phyloP scores from a whole-genome alignment of 2,888 invertebrate species.

The Ryuthela nishihirai region DNA sequence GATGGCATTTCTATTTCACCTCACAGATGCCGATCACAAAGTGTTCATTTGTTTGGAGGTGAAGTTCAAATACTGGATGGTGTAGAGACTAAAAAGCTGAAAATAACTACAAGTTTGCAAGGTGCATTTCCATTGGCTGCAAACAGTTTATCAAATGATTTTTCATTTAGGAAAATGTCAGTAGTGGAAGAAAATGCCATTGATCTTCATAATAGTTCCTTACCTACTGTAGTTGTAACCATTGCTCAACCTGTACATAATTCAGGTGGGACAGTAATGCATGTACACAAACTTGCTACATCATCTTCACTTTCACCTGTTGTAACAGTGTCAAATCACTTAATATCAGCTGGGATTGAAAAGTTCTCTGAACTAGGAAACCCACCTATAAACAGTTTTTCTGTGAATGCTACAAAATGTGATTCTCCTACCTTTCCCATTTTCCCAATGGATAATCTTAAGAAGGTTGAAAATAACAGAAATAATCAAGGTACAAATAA shows the following conservation, averaged over 20 bases:
- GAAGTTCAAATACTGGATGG: conserved; percentile 71
- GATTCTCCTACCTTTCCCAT: background rate
- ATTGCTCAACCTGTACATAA: conserved; percentile 66
- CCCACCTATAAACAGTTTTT: background rate
- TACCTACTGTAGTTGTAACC: conserved; percentile 62
- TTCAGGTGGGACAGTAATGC: conserved; percentile 74
- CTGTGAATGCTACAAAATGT: background rate
- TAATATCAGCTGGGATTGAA: conserved; percentile 7
- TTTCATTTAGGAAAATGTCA: background rate
- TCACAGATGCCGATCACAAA: conserved; percentile 20
- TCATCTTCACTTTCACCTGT: conserved; percentile 8
- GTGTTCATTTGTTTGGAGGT: conserved; percentile 67
- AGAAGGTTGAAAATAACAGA: too few species aligned
- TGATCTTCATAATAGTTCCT: conserved; percentile 8
- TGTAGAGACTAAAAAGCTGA: conserved; percentile 64
- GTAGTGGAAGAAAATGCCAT: conserved; percentile 2
- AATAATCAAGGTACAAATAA: too few species aligned
- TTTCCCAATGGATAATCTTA: too few species aligned
- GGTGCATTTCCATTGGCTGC: conserved; percentile 25
- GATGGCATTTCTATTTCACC: conserved; percentile 8
- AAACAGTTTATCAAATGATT: conserved; percentile 9
- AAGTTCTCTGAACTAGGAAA: conserved; percentile 6
- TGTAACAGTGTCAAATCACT: conserved; percentile 1
- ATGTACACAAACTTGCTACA: conserved; percentile 37
- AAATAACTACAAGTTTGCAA: conserved; percentile 22